Base-by-base conservation (phyloP, 2,113 vertebrate genomes). In the Planiliza haematocheilus region DNA sequence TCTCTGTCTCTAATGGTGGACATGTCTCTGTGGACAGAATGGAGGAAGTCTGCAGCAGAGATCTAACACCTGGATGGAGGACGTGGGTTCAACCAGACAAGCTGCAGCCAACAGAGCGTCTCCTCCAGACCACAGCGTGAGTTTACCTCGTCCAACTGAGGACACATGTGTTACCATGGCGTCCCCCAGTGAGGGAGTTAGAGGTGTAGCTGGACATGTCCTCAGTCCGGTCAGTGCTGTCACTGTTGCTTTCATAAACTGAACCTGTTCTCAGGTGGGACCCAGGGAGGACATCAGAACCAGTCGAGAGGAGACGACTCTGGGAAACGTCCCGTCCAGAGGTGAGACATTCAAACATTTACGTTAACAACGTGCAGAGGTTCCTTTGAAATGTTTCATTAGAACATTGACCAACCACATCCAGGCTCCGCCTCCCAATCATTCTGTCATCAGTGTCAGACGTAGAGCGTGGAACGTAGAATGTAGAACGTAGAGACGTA, bases 61-160 rank as follows among this genome's bases (percentile, higher is more conserved):
- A 67, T 73, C 84, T 2, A 83, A 90, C 1, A n/a, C 7, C 30
- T 94, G 93, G 94, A 77, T 37, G 7, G 82, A 91, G 7, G 73
- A 87, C 13, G 83, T 90, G 21, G 76, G 83, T 8, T 83, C 88
- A 79, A 92, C 90, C 45, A 90, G 93, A 77, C 63, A 3, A 51
- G 34, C 52, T 0, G 73, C 70, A 42, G 13, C 59, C 60, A 49
- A 10, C 7, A 59, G 34, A 16, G 20, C 59, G 3, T 7, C 70
- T 6, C 1, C 63, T 57, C 13, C 41, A 61, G 52, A 74, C 7
- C 68, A 63, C 60, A 41, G 12, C 50, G 92, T 92, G 63, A 91
- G 90, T 81, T 62, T 12, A 65, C 5, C 3, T 30, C 5, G 24
- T 30, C 5, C 24, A 30, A 3, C 24, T 30, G 24, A 2, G 5